phyloP scores from a whole-genome alignment of 2,113 vertebrate species.

The Hemicordylus capensis region DNA sequence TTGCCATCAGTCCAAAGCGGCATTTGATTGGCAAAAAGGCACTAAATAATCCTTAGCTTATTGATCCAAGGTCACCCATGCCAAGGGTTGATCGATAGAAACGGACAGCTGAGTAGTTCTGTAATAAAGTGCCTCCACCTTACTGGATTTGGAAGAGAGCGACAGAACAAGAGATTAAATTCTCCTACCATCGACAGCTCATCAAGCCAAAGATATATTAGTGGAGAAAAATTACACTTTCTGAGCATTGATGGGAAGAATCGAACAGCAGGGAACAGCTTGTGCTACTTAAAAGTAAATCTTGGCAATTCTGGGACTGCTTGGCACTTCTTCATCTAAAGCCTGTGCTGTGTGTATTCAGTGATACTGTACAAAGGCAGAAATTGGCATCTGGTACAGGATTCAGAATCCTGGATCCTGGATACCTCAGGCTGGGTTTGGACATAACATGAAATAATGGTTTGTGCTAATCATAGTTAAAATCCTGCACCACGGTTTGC shows the following conservation, averaged over 20 bases:
- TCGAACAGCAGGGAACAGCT: constrained; percentile 7
- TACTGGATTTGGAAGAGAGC: constrained; percentile 56
- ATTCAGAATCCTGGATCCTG: background rate
- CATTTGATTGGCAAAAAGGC: constrained; percentile 55
- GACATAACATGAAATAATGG: too few relatives aligned
- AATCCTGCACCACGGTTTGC: too few relatives aligned
- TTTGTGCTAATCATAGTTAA: too few relatives aligned
- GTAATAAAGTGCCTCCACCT: constrained; percentile 75
- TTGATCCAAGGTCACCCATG: constrained; percentile 73
- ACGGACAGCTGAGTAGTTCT: constrained; percentile 72
- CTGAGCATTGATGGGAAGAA: constrained; percentile 30
- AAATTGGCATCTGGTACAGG: background rate
- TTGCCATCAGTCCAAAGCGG: background rate
- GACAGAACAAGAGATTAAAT: constrained; percentile 72
- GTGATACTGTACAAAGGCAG: background rate
- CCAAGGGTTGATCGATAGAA: constrained; percentile 71
- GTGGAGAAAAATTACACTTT: constrained; percentile 58
- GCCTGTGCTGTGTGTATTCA: background rate
- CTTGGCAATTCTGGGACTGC: background rate
- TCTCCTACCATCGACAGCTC: constrained; percentile 61
- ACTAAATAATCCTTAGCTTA: constrained; percentile 69
- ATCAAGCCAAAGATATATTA: constrained; percentile 66
- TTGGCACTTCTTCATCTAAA: background rate
- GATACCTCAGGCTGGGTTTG: background rate
- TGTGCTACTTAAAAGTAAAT: constrained; percentile 32